Evolutionary conservation across 2,113 vertebrate species (phyloP).

Genomic region (Pandion haliaetus): DNA sequence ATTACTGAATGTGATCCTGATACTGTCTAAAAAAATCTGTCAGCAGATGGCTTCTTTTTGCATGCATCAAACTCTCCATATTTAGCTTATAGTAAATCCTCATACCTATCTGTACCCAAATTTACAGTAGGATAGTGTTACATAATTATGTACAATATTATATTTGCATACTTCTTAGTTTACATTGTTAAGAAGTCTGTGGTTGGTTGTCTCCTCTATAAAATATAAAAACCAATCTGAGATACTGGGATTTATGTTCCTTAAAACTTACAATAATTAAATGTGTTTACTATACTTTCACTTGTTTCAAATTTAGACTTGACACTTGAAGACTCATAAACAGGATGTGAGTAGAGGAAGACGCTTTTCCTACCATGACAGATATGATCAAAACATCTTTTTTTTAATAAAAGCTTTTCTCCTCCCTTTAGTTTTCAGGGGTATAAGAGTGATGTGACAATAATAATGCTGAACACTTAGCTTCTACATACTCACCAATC

Average conservation of each 20-base stretch:
- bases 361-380: conserved; percentile 42
- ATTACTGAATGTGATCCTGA: not conserved
- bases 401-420: not conserved
- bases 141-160: not conserved
- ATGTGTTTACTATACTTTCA: conserved; percentile 13
- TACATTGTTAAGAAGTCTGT: not conserved
- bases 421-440: not conserved
- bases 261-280: not conserved
- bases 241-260: not conserved
- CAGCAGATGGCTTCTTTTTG: not conserved
- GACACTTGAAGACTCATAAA: conserved; percentile 64
- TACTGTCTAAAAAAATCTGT: not conserved
- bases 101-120: not conserved
- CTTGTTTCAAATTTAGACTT: conserved; percentile 64
- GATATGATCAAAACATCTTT: conserved; percentile 36
- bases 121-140: not conserved
- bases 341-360: conserved; percentile 65
- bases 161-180: not conserved
- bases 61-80: not conserved
- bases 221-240: not conserved
- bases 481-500: not conserved
- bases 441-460: not conserved
- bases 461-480: not conserved
- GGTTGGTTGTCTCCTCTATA: not conserved
- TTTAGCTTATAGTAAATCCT: not conserved